Conservation (phyloP, 2,888 invertebrate genomes). For the Cheiracanthium punctorium region DNA sequence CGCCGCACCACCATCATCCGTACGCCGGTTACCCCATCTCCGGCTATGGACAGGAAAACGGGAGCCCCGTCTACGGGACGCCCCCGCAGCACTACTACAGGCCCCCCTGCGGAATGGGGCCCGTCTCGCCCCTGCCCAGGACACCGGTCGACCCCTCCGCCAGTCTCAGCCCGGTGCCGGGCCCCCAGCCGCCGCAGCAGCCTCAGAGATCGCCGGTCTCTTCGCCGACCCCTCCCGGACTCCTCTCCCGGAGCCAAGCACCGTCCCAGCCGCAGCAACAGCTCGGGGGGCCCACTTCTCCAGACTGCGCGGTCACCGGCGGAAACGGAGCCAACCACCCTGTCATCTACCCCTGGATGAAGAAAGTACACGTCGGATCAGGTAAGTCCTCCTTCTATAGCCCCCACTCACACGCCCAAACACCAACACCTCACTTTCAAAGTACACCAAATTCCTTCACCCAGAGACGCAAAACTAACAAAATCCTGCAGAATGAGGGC, state of each 20-base stretch:
- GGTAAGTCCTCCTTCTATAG: too few relatives aligned
- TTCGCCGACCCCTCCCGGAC: slow-evolving; percentile 61
- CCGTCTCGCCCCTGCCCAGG: slow-evolving; percentile 59
- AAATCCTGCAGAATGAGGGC: too few relatives aligned
- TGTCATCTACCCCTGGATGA: slow-evolving; percentile 99
- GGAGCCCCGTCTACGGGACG: slow-evolving; percentile 56
- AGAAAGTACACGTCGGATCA: slow-evolving; percentile 89
- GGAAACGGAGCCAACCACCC: slow-evolving; percentile 76
- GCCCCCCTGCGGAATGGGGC: slow-evolving; percentile 56
- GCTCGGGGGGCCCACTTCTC: slow-evolving; percentile 39
- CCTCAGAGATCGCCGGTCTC: slow-evolving; percentile 62
- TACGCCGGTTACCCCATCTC: slow-evolving; percentile 59
- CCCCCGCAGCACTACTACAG: slow-evolving; percentile 60
- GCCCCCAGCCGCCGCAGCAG: slow-evolving; percentile 27
- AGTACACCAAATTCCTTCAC: too few relatives aligned
- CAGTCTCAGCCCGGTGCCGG: slow-evolving; percentile 43
- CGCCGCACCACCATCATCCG: slow-evolving; percentile 32
- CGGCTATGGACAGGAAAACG: slow-evolving; percentile 64
- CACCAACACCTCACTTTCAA: too few relatives aligned
- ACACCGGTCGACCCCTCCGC: slow-evolving; percentile 46
- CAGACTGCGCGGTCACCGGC: slow-evolving; percentile 71
- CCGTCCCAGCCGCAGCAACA: slow-evolving; percentile 35
- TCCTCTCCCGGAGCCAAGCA: background rate
- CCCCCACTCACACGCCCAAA: too few relatives aligned
- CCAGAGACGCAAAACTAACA: too few relatives aligned